Evolutionary conservation across 2,888 invertebrate genomes (phyloP), one percentile per base, ranked within the genome.

Genomic region (Coecobrya sp.): DNA sequence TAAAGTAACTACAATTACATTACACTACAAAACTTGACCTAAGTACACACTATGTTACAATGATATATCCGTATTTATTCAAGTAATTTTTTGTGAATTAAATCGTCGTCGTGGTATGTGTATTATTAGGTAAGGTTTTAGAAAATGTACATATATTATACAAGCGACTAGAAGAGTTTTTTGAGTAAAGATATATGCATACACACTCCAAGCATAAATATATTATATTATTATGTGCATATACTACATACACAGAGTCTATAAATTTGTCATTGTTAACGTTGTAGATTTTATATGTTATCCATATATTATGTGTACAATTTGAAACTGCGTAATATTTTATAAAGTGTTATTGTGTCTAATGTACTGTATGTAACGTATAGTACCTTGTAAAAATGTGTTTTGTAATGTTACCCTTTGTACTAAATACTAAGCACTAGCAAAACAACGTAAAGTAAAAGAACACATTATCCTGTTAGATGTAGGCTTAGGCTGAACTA

Each of bases 331-430:
- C 68, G 62, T 7, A 22, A 68, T 68, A 68, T 68, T 68, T 68
- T 68, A 68, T 30, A 68, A 65, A 65, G n/a, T 65, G 11, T 3
- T 65, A 13, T 68, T 68, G 27, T 68, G 68, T 30, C 16, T 16
- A 16, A 52, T 16, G 11, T 19, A 19, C 4, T 59, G 19, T 59
- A 19, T 22, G 19, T 19, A 59, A n/a, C 19, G 13, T 19, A 59
- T 49, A 49, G 49, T 49, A 49, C 49, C 13, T 68, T 68, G 16
- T 13, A 49, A 13, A 42, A 49, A 65, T 27, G 11, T 27, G 65
- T 65, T 65, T n/a, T 65, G 65, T 65, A 27, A 25, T 27, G 27
- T 65, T 65, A 8, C 65, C 65, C 65, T 65, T 65, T 65, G 10
- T 65, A 65, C 65, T 59, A n/a, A n/a, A n/a, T n/a, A 59, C 59